Conservation (phyloP, 2,888 invertebrate species). For the Drosophila emarginata region DNA sequence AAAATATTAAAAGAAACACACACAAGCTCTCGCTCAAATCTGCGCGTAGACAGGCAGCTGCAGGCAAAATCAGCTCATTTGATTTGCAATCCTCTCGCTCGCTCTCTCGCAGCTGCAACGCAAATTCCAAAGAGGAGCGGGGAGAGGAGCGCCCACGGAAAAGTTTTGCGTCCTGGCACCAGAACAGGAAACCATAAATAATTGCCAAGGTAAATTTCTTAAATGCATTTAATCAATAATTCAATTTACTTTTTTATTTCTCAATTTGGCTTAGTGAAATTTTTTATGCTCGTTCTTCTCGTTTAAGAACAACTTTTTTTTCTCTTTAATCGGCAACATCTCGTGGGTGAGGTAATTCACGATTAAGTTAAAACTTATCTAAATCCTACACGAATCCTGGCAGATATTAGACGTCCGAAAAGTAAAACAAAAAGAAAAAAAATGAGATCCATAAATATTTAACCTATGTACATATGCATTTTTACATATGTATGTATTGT, state of each 20-base stretch:
- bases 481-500: not conserved
- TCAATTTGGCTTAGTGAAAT: not conserved
- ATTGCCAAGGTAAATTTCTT: constrained; percentile 52
- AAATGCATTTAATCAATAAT: constrained; percentile 13
- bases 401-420: not conserved
- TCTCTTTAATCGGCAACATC: not conserved
- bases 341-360: not conserved
- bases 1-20: not conserved
- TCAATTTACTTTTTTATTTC: not conserved
- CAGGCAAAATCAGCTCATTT: not conserved
- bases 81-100: constrained; percentile 44
- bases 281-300: not conserved
- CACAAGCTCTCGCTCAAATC: not conserved
- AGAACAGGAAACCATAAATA: not conserved
- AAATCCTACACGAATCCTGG: not conserved
- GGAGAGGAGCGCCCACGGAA: constrained; percentile 29
- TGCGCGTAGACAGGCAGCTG: constrained; percentile 13
- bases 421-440: not conserved
- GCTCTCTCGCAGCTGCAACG: constrained; percentile 69
- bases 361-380: not conserved
- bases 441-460: not conserved
- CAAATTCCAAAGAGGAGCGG: constrained; percentile 69
- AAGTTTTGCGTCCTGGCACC: constrained; percentile 11
- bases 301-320: constrained; percentile 16
- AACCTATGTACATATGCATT: not conserved